These are phyloP conservation scores for Styela clava DNA, from an alignment of 23 tunicate species.

Conservation along the genomic window DNA sequence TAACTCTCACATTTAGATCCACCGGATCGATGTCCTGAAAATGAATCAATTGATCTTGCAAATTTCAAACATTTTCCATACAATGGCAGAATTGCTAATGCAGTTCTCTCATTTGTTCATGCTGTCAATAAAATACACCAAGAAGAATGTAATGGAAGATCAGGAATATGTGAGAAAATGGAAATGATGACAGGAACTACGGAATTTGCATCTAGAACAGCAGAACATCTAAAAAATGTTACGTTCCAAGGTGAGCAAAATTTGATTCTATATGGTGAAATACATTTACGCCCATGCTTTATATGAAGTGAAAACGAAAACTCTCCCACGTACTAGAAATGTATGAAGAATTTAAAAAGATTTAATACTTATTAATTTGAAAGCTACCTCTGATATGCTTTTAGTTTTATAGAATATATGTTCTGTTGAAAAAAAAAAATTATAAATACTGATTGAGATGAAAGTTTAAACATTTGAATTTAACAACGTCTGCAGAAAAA, in stretches of 20 bases:
- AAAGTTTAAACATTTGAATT: too few relatives aligned
- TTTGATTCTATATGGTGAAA: too few relatives aligned
- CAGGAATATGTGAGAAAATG: slow-evolving; percentile 41
- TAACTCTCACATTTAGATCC: neutral
- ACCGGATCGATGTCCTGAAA: neutral
- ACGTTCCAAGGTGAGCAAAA: neutral
- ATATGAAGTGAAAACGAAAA: too few relatives aligned
- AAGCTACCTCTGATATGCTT: too few relatives aligned
- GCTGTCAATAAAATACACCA: slow-evolving; percentile 43
- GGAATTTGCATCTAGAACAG: neutral
- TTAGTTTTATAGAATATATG: too few relatives aligned
- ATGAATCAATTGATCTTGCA: neutral
- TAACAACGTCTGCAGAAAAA: too few relatives aligned
- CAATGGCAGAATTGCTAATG: slow-evolving; percentile 20
- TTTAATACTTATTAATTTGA: too few relatives aligned
- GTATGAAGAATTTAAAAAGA: too few relatives aligned
- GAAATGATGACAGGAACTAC: neutral
- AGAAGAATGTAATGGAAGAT: slow-evolving; percentile 26
- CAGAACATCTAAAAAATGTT: neutral
- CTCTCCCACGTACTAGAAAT: too few relatives aligned
- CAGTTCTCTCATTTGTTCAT: slow-evolving; percentile 43
- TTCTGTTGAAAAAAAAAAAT: too few relatives aligned
- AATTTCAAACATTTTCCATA: neutral
- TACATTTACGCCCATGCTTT: too few relatives aligned
- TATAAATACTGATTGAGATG: too few relatives aligned